Evolutionary conservation across 2,888 invertebrate species (phyloP), one percentile per base, ranked within the genome.

Genomic region (Phasia obesa): DNA sequence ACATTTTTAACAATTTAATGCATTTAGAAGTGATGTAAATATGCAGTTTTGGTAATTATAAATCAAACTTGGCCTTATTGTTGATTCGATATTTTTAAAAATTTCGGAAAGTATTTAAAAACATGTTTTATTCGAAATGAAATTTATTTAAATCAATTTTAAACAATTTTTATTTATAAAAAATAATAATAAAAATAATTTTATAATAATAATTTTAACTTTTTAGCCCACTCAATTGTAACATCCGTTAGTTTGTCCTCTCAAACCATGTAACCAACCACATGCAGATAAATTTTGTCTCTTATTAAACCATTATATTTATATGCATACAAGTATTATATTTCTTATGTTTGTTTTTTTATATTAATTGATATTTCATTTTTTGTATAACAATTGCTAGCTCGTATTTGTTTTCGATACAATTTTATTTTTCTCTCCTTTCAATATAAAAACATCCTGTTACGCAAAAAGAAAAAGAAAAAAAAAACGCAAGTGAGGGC

Each of bases 371-470:
- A 19, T 35, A 49, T 64, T 53, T 51, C 27, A 42, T 62, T 47
- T 62, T 25, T 51, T 62, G 51, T 53, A 62, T 59, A 42, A 62
- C 51, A 73, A 53, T 2, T 27, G 11, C 13, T 38, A 1, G 4
- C 31, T 67, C 15, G 53, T 35, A 44, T 55, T 44, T 74, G 31
- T 55, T 74, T 64, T 53, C 51, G 13, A 23, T 31, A 27, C 19
- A 5, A 44, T 21, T 73, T 42, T 62, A 62, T 62, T 47, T 62
- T 47, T 51, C n/a, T 19, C 15, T 17, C 7, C 11, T 31, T 74
- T 35, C 31, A 42, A 64, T 53, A 15, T 53, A 19, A 62, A 73
- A 73, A 62, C n/a, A 73, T 62, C 53, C 73, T 62, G 73, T 51
- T 53, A 62, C 27, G 25, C 44, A 25, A 25, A 62, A 62, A 23